phyloP scores from a whole-genome alignment of 2,113 vertebrate genomes.

The Sebastes fasciatus region DNA sequence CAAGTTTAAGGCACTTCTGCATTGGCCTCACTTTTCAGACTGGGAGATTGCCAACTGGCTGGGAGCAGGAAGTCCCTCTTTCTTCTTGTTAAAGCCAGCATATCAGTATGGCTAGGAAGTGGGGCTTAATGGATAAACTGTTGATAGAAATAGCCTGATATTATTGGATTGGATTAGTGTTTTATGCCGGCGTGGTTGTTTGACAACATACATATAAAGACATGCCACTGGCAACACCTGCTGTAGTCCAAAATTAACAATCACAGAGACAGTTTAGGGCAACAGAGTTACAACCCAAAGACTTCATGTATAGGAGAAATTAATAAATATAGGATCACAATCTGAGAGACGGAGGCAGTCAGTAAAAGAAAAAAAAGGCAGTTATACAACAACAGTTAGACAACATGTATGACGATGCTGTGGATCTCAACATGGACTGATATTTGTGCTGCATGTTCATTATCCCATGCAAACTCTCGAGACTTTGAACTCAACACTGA shows the following conservation, averaged over 20 bases:
- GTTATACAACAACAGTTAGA: not conserved
- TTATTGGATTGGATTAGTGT: not conserved
- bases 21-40: too few species aligned
- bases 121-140: not conserved
- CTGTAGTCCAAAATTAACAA: not conserved
- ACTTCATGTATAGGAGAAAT: not conserved
- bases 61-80: not conserved
- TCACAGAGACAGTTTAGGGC: not conserved
- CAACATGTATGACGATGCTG: not conserved
- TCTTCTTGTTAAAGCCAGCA: not conserved
- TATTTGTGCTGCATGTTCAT: conserved; percentile 4
- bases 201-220: not conserved
- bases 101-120: not conserved
- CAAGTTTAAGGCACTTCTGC: too few species aligned
- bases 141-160: not conserved
- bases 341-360: not conserved
- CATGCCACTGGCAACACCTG: not conserved
- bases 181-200: not conserved
- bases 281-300: not conserved
- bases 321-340: not conserved
- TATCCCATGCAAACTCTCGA: conserved; percentile 24
- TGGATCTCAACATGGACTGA: not conserved
- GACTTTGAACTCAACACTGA: conserved; percentile 17
- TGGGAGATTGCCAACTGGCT: not conserved
- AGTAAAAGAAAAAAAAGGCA: not conserved